phyloP scores from a whole-genome alignment of 2,113 vertebrate genomes.

The Anhinga anhinga region DNA sequence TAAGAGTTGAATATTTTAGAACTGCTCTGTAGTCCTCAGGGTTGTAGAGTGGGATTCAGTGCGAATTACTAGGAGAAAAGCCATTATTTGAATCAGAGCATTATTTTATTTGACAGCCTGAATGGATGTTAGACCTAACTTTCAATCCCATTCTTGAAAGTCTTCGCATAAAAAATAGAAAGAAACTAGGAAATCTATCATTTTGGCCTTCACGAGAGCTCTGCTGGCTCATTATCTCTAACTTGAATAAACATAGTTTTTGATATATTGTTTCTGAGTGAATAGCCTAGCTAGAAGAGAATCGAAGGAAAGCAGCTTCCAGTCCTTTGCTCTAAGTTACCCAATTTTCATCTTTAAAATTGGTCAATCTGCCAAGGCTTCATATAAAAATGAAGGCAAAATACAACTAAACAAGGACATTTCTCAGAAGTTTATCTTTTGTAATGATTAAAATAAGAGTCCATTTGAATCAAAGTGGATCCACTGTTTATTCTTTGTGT shows the following conservation, averaged over 20 bases:
- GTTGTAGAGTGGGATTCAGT: neutral
- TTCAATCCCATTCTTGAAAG: neutral
- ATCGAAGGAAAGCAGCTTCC: neutral
- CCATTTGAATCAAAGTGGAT: neutral
- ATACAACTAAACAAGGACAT: neutral
- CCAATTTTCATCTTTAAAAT: neutral
- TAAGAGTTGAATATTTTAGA: neutral
- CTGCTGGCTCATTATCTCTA: neutral
- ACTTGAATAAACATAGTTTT: neutral
- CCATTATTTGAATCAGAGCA: neutral
- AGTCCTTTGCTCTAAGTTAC: neutral
- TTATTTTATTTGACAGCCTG: neutral
- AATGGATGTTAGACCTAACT: neutral
- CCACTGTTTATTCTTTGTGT: slow-evolving; percentile 3
- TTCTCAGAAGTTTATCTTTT: neutral
- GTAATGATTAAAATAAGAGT: neutral
- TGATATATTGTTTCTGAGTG: neutral
- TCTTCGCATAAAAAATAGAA: neutral
- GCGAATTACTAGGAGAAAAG: neutral
- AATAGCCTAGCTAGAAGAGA: neutral
- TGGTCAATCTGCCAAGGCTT: neutral
- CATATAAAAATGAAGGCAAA: neutral
- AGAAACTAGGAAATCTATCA: neutral
- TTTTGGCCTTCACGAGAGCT: neutral
- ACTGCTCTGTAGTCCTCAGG: neutral